phyloP scores from a whole-genome alignment of 2,888 invertebrate genomes.

The Diaprepes abbreviatus region DNA sequence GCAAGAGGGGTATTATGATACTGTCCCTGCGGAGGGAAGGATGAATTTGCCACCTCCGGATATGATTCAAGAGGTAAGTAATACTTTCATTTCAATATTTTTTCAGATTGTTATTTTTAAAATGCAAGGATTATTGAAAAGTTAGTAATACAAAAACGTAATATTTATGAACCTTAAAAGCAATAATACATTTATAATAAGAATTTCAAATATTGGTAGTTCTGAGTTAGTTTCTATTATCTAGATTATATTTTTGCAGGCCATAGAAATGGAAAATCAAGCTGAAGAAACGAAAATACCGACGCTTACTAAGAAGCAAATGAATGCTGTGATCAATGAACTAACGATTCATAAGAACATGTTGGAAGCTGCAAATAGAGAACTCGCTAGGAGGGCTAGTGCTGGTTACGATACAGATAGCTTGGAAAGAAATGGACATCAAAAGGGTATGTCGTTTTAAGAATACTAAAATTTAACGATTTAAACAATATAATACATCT shows the following conservation, averaged over 20 bases:
- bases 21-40: conserved; percentile 46
- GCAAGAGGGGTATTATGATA: conserved; percentile 52
- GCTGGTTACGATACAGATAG: conserved; percentile 81
- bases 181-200: too few species aligned
- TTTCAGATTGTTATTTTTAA: too few species aligned
- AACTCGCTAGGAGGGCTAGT: conserved; percentile 40
- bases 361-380: conserved; percentile 47
- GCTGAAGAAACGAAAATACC: conserved; percentile 65
- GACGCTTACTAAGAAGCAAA: conserved; percentile 72
- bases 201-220: too few species aligned
- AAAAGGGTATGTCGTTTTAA: conserved; percentile 62
- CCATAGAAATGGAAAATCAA: conserved; percentile 71
- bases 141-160: too few species aligned
- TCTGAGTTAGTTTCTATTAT: too few species aligned
- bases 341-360: conserved; percentile 60
- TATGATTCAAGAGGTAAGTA: conserved; percentile 73
- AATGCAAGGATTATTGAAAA: too few species aligned
- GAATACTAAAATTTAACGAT: too few species aligned
- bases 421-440: conserved; percentile 73
- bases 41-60: conserved; percentile 68
- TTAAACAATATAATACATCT: too few species aligned
- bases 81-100: too few species aligned
- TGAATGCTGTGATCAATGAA: conserved; percentile 75
- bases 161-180: too few species aligned
- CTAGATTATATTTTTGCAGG: too few species aligned